Evolutionary conservation across 2,113 vertebrate genomes (phyloP), one percentile per base, ranked within the genome.

Genomic region (Paraplagusia blochii): DNA sequence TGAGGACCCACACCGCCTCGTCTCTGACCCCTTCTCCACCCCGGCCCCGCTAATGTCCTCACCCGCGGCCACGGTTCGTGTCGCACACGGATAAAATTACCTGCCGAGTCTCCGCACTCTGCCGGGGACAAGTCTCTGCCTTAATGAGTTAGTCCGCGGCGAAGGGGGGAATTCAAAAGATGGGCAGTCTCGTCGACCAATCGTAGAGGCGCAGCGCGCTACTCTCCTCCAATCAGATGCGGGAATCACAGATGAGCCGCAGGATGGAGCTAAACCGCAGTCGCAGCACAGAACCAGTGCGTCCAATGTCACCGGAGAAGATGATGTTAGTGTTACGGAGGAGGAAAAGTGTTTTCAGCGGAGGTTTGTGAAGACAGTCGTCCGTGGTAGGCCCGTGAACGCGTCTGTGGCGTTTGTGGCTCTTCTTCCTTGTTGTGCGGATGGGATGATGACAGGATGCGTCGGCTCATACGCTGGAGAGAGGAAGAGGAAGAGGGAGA

Each of bases 221-320:
- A 29, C 22, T 29, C 22, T 29, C 22, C 22, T 29, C 22, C 22
- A 29, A 29, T 29, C 22, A 29, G 22, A 29, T 29, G 22, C 22
- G 6, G 6, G 22, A 29, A 29, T 29, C 22, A 29, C 22, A 29
- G 22, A 29, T 29, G 22, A 29, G 22, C 22, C 6, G 22, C 22
- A 29, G 22, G 22, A 29, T 29, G 22, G 22, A 29, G 22, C 22
- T 29, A 29, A 29, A 29, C 22, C 22, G 22, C 22, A 29, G 22
- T 29, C 22, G 22, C 22, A 29, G 22, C 22, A 29, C 22, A 29
- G 22, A 29, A 29, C 3, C 22, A 29, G 22, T 29, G 22, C 22
- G 2, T n/a, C 45, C 76, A 85, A 80, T 83, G 81, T 82, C 82
- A 80, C 42, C 69, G 47, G 63, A n/a, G 22, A 44, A 19, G 43